Evolutionary conservation across 2,113 vertebrate species (phyloP).

Genomic region (Colius striatus): DNA sequence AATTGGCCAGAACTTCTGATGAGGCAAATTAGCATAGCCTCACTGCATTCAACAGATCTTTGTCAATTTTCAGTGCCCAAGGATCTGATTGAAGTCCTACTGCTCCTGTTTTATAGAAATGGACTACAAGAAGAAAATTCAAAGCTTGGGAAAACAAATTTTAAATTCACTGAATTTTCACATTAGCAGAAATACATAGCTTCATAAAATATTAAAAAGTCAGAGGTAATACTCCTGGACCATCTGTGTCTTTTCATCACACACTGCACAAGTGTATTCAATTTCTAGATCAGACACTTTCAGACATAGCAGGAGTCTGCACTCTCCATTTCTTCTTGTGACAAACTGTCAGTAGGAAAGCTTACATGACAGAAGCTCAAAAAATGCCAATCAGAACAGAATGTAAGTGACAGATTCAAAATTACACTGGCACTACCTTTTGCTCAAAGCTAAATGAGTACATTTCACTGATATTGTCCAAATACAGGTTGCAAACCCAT

Average conservation of each 20-base stretch:
- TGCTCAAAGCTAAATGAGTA: conserved; percentile 29
- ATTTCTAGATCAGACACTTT: conserved; percentile 5
- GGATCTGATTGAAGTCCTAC: not conserved
- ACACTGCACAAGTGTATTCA: not conserved
- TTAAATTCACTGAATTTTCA: not conserved
- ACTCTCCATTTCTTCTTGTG: not conserved
- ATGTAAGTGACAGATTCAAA: conserved; percentile 57
- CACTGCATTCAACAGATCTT: not conserved
- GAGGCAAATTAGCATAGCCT: not conserved
- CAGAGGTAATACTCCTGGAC: not conserved
- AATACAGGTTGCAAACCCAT: not conserved
- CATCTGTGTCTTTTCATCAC: not conserved
- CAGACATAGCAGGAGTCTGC: not conserved
- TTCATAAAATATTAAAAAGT: not conserved
- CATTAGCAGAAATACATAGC: not conserved
- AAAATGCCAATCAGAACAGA: conserved; percentile 32
- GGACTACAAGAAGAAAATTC: not conserved
- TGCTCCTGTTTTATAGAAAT: not conserved
- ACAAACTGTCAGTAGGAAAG: conserved; percentile 25
- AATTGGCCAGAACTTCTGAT: not conserved
- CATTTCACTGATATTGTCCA: conserved; percentile 40
- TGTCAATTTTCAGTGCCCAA: not conserved
- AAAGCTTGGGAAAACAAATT: not conserved
- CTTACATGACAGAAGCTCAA: conserved; percentile 20
- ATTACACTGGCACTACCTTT: conserved; percentile 16